Base-by-base conservation (phyloP, 2,888 invertebrate species). In the Polyommatus iphigenia region DNA sequence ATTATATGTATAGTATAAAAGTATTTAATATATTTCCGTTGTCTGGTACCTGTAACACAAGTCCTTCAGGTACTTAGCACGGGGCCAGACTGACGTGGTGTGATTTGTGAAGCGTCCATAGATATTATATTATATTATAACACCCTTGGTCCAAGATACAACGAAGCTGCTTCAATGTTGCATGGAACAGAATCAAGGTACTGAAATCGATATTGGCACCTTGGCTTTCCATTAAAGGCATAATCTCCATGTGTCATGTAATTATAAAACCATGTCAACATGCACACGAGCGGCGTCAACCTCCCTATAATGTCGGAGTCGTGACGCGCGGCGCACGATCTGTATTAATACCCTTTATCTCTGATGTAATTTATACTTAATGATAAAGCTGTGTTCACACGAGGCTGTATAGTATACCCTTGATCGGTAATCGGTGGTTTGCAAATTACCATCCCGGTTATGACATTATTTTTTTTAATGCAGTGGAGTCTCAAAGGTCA, bases 261-360 rank as follows among this genome's bases (percentile, higher is more conserved):
- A 76, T 75, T 59, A 76, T 62, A 76, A 62, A 76, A 76, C 32
- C 76, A 57, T 62, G 76, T 62, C 36, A 29, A 76, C 50, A 76
- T 36, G 29, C 36, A 36, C 46, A 57, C 32, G 50, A n/a, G 59
- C 15, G 32, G 36, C 76, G 62, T 59, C 76, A 62, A 76, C 54
- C 76, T 59, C 76, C 18, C 15, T 20, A 18, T 76, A 76, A 76
- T 76, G 76, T 76, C 76, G 62, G 57, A 76, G 24, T 76, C 76
- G 76, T 76, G 76, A 57, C 76, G 20, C 32, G 50, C 24, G 41
- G 57, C 24, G 76, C 62, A 62, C 62, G 76, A 57, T 41, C 76
- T 76, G 57, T 59, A 57, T 76, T 76, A 76, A 76, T 62, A 76
- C 76, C 57, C 76, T 54, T 36, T 76, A 32, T 76, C 32, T 59